Conservation (phyloP, 2,888 invertebrate genomes). For the Invenusta paracnida region DNA sequence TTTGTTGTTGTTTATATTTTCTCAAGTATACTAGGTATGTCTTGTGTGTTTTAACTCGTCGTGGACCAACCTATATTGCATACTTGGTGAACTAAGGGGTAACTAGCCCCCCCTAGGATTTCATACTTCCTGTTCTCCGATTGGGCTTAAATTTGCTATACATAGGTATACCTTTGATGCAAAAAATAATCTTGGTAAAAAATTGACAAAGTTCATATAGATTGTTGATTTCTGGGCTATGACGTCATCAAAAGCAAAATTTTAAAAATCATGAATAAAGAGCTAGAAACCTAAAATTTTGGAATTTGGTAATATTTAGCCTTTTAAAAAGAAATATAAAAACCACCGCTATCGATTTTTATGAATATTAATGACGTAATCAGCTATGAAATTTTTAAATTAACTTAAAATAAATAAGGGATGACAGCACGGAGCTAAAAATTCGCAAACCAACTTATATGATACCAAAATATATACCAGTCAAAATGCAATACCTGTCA, state of each 20-base stretch:
- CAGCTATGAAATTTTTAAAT: neutral
- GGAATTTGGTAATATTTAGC: neutral
- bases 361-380: neutral
- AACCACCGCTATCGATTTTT: neutral
- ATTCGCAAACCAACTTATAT: neutral
- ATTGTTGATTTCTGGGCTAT: conserved; percentile 8
- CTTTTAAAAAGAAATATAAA: neutral
- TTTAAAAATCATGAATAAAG: neutral
- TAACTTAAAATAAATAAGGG: neutral
- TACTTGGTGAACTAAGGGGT: neutral
- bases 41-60: neutral
- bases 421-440: neutral
- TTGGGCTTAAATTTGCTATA: conserved; percentile 9
- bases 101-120: neutral
- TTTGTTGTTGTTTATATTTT: too few relatives aligned
- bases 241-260: conserved; percentile 9
- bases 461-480: neutral
- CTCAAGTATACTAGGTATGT: too few relatives aligned
- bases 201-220: neutral
- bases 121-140: conserved; percentile 17
- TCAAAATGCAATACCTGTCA: neutral
- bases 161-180: neutral
- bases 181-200: neutral
- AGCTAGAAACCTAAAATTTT: neutral
- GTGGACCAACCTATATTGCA: neutral